Evolutionary conservation across 2,797 vertebrate species (phyloP), one percentile per base, ranked within the genome.

Genomic region (Carapus acus): DNA sequence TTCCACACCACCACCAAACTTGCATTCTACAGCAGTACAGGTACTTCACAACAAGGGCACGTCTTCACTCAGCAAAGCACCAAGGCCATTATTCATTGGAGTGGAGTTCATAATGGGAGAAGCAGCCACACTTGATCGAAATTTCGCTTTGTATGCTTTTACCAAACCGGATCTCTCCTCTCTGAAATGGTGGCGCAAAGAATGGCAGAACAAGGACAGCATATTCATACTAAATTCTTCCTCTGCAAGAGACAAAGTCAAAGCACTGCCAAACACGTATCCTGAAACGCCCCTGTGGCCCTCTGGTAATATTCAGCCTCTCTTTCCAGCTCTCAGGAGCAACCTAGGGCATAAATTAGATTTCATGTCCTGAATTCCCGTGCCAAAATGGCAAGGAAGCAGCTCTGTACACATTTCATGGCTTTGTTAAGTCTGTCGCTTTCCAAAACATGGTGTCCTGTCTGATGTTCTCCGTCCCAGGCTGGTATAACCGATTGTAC

Each of bases 21-120:
- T 68, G 95, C 95, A 63, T 98, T 97, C 88, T 98, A 98, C 80
- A 98, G 95, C 78, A 98, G 95, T 80, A 98, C 96, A 1, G 96
- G 96, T 97, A 88, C 40, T 62, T 36, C 58, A 31, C 27, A 43
- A 34, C 15, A 27, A 39, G 16, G 4, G 21, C 39, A 34, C 38
- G 29, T 61, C 8, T 8, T 33, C 34, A 19, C 15, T 8, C 24
- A 19, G 23, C 19, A 38, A 12, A 20, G 24, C 3, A 41, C 19
- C 14, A 2, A 42, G 14, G 13, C 2, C 34, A 15, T 36, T 3
- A 36, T 36, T 4, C 9, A 33, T 11, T 33, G 14, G 3, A 33
- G 6, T 33, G 8, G 9, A 13, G 6, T 3, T 33, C 12, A 13
- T 33, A 13, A 33, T 11, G 31, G 8, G n/a, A 36, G 9, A 36